Base-by-base conservation (phyloP, 2,797 vertebrate species). In the Sorex maritimensis region DNA sequence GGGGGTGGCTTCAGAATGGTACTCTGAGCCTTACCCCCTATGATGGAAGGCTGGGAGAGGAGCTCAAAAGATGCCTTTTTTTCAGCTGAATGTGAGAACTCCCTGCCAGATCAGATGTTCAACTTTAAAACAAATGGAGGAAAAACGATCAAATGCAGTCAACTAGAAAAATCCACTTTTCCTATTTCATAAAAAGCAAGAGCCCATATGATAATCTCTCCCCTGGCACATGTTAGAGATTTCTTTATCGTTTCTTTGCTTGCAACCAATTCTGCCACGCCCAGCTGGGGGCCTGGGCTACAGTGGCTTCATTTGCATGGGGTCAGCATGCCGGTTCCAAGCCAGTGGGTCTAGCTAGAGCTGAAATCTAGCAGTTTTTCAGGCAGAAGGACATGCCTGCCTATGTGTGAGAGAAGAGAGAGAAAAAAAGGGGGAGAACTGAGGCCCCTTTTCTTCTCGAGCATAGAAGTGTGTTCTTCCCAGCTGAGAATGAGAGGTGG, bases 141-240 rank as follows among this genome's bases (percentile, higher is more conserved):
- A 95, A 95, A 96, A 95, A 86, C 72, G 81, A 97, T 97, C 92
- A 97, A 97, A 95, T 63, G 93, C 95, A 97, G 92, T 95, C 97
- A 95, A 72, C 92, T 95, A 96, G 97, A 97, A 97, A 97, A 96
- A 94, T 95, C 95, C 65, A 34, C 96, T 95, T 96, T 97, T 94
- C 93, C 93, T 93, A 90, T 97, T 97, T 97, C 96, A 97, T 97
- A 97, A 97, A 97, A 95, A 92, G 96, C 96, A 97, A 97, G 91
- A 96, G 91, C 85, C 96, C 96, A 69, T 96, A 80, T 92, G 94
- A 96, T 97, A 96, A 97, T 96, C 87, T 81, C 94, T 96, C 97
- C 97, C 96, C 81, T 90, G 95, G 93, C 94, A 91, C 96, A 88
- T 91, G 96, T 93, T 95, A 95, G 96, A 93, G 93, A 93, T 95